Percentiles rank a stretch among this genome's conserved stretches.
phyloP scores from a whole-genome alignment of 2,888 invertebrate species.

The Acanthococcus lagerstroemiae region DNA sequence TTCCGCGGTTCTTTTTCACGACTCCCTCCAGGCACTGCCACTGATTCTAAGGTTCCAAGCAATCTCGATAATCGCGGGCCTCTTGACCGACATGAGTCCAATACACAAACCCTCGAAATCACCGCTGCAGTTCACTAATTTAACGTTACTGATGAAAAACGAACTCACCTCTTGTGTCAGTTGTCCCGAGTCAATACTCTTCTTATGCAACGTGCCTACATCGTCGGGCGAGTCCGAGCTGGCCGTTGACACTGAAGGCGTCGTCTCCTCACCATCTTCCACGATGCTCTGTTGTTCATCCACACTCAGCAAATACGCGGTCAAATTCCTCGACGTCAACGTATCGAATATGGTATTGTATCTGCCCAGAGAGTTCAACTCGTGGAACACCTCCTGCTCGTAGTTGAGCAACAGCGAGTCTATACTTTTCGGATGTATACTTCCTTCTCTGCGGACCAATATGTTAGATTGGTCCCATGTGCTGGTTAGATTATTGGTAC shows the following conservation, averaged over 20 bases:
- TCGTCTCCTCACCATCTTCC: constrained; percentile 8
- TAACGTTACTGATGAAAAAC: too few species aligned
- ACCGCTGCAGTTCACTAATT: too few species aligned
- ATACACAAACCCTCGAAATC: too few species aligned
- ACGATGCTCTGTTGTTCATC: constrained; percentile 27
- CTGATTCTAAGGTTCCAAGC: too few species aligned
- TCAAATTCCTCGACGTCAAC: constrained; percentile 44
- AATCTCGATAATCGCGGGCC: too few species aligned
- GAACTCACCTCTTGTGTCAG: constrained; percentile 18
- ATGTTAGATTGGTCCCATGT: constrained; percentile 50
- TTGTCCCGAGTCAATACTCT: constrained; percentile 4
- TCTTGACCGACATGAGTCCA: too few species aligned
- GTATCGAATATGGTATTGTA: constrained; percentile 42
- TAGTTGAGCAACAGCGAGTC: constrained; percentile 61
- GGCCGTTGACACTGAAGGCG: constrained; percentile 7
- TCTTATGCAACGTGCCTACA: constrained; percentile 1
- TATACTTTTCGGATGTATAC: constrained; percentile 59
- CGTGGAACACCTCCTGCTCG: constrained; percentile 61
- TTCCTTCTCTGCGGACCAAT: constrained; percentile 18
- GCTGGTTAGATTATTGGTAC: constrained; percentile 42
- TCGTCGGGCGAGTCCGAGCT: constrained; percentile 17
- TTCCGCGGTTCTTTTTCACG: too few species aligned
- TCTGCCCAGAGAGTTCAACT: constrained; percentile 59
- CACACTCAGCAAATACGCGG: constrained; percentile 54
- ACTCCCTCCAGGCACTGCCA: too few species aligned